Conservation (phyloP, 1,140 invertebrate genomes). For the Neomicropteryx cornuta region DNA sequence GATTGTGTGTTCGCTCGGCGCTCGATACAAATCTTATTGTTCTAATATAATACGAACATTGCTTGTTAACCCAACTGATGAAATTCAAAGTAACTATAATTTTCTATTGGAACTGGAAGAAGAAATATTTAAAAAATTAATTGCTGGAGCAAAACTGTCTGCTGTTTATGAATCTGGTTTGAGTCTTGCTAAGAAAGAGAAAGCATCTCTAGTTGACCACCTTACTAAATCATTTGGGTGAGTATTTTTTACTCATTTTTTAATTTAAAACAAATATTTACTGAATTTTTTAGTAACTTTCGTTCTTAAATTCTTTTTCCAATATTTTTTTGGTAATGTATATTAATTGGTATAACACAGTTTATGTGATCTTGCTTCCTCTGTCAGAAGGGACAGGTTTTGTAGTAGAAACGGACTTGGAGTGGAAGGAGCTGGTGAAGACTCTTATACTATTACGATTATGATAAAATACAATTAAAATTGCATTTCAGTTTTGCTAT, state of each 20-base stretch:
- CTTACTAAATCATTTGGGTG: conserved; percentile 87
- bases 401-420: too few relatives aligned
- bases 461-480: too few relatives aligned
- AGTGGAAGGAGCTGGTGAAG: too few relatives aligned
- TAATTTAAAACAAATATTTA: too few relatives aligned
- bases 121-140: conserved; percentile 75
- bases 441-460: too few relatives aligned
- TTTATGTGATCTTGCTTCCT: conserved; percentile 17
- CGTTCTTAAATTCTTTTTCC: conserved; percentile 7
- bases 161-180: conserved; percentile 83
- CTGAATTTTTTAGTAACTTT: too few relatives aligned
- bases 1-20: conserved; percentile 91
- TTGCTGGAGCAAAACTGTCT: conserved; percentile 73
- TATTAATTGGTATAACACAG: background rate
- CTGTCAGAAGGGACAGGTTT: too few relatives aligned
- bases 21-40: conserved; percentile 95
- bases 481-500: conserved; percentile 71
- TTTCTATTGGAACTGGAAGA: conserved; percentile 88
- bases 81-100: conserved; percentile 81
- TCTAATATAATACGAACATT: conserved; percentile 98
- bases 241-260: conserved; percentile 22
- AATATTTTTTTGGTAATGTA: conserved; percentile 1
- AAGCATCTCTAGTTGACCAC: conserved; percentile 78
- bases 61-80: conserved; percentile 85
- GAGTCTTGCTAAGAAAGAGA: conserved; percentile 76